Conservation (phyloP, 1,140 invertebrate species). For the Hormaphis cornu region DNA sequence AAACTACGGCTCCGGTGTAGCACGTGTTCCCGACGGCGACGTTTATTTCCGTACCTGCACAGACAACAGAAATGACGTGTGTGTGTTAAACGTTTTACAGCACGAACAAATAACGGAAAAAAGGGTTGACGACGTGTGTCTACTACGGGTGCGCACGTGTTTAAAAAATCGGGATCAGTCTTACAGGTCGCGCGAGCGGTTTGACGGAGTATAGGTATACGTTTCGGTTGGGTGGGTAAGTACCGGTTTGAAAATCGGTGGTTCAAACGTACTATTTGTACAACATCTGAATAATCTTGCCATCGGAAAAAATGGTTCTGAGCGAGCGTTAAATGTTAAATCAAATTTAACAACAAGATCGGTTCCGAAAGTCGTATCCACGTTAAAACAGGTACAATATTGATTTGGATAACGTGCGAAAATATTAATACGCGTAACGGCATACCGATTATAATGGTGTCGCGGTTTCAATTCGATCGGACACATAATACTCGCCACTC, state of each 20-base stretch:
- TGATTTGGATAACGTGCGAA: no score
- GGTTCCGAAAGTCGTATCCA: no score
- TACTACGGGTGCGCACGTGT: not conserved
- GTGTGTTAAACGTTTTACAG: slow-evolving; percentile 25
- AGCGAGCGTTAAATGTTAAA: no score
- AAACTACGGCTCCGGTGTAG: not conserved
- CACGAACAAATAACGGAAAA: slow-evolving; percentile 17
- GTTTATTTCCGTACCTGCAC: slow-evolving; percentile 28
- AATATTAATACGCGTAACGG: no score
- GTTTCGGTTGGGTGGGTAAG: not conserved
- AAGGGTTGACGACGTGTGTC: slow-evolving; percentile 9
- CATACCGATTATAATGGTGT: no score
- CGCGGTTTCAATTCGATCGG: no score
- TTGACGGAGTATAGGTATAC: not conserved
- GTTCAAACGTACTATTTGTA: not conserved
- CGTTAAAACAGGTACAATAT: no score
- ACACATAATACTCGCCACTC: no score
- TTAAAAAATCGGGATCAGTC: not conserved
- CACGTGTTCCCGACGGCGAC: slow-evolving; percentile 14
- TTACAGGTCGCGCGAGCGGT: not conserved
- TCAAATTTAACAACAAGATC: no score
- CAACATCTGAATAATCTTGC: not conserved
- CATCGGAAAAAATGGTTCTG: no score
- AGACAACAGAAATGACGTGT: slow-evolving; percentile 6
- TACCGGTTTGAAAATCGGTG: not conserved